These are phyloP conservation scores for Silurus meridionalis DNA, from an alignment of 2,113 vertebrate genomes.

Conservation along the genomic window DNA sequence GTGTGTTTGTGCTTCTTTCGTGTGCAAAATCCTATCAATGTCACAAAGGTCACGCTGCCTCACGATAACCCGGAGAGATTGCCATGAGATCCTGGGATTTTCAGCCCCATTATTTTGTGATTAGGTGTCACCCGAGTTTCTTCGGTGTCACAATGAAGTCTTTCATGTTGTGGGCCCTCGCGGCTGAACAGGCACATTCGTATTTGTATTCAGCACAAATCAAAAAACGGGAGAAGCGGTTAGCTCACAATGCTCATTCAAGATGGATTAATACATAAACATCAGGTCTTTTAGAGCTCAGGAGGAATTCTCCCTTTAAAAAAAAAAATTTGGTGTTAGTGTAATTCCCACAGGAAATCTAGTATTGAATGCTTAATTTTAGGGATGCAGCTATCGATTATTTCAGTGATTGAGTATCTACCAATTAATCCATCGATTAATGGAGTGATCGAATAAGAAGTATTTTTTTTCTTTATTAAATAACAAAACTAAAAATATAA, in stretches of 20 bases:
- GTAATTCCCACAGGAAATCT: constrained; percentile 57
- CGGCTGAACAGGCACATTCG: constrained; percentile 58
- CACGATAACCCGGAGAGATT: constrained; percentile 72
- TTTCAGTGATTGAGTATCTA: no score
- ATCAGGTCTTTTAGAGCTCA: constrained; percentile 53
- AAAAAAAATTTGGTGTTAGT: constrained; percentile 31
- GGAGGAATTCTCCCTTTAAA: constrained; percentile 35
- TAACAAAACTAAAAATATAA: no score
- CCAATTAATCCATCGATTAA: no score
- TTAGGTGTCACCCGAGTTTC: constrained; percentile 76
- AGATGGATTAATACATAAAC: constrained; percentile 48
- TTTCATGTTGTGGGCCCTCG: constrained; percentile 72
- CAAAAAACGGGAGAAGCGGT: constrained; percentile 49
- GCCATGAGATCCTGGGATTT: constrained; percentile 62
- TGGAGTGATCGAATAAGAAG: not conserved
- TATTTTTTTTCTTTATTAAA: not conserved
- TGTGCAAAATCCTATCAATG: constrained; percentile 74
- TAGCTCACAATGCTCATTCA: constrained; percentile 65
- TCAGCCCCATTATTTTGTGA: constrained; percentile 66
- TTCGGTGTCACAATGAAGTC: constrained; percentile 69
- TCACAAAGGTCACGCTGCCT: constrained; percentile 75
- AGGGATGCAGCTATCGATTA: constrained; percentile 15
- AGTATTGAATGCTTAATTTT: constrained; percentile 32
- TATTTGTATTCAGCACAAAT: constrained; percentile 56
- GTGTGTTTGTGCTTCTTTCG: constrained; percentile 21